phyloP scores from a whole-genome alignment of 2,797 vertebrate species.

The Molossus molossus region DNA sequence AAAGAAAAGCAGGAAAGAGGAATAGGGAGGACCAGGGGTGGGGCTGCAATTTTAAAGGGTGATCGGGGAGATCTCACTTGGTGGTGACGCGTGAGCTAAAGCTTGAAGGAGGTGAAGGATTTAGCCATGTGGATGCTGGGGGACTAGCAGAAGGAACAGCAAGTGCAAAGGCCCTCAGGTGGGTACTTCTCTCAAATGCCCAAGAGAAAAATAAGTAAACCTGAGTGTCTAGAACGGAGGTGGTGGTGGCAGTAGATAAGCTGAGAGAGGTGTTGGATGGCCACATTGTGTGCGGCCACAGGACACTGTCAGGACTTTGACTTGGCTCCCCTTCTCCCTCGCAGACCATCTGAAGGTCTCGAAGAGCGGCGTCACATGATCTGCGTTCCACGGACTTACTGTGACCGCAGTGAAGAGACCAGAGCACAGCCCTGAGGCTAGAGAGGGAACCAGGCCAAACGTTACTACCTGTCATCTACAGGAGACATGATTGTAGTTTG shows the following conservation, averaged over 20 bases:
- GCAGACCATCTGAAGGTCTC: background rate
- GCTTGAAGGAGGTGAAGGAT: background rate
- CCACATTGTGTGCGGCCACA: background rate
- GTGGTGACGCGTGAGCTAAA: background rate
- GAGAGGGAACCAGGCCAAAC: background rate
- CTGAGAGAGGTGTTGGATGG: background rate
- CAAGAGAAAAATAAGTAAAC: background rate
- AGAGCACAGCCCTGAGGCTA: background rate
- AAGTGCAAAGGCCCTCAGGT: background rate
- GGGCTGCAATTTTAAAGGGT: background rate
- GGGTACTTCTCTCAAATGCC: background rate
- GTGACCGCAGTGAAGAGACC: background rate
- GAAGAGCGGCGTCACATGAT: background rate
- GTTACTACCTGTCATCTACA: background rate
- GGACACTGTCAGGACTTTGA: background rate
- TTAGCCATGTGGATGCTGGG: background rate
- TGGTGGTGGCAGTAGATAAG: background rate
- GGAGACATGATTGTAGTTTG: background rate
- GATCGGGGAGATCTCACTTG: background rate
- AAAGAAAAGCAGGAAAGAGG: background rate
- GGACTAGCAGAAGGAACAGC: background rate
- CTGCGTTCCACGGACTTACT: background rate
- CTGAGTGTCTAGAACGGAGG: background rate
- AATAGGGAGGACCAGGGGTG: background rate
- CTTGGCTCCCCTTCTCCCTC: too few relatives aligned